phyloP scores from a whole-genome alignment of 1,140 invertebrate genomes.

The Aphaenogaster floridana region DNA sequence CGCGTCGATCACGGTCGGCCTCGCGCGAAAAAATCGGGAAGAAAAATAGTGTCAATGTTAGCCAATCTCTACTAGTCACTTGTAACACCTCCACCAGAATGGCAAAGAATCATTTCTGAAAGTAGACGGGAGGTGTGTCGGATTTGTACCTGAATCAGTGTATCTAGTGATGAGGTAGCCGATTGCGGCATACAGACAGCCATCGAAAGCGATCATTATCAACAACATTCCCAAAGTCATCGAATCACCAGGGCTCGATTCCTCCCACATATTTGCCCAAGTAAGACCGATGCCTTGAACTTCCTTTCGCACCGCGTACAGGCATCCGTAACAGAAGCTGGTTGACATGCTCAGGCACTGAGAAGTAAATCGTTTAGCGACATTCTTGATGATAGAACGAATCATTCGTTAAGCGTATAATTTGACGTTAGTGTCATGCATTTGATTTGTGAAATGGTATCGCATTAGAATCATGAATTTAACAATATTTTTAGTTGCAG shows the following conservation, averaged over 20 bases:
- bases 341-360: conserved; percentile 89
- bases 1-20: not conserved
- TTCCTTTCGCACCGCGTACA: conserved; percentile 88
- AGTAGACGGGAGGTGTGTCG: not conserved
- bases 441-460: not conserved
- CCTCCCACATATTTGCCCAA: conserved; percentile 86
- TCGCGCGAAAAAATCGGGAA: not conserved
- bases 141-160: conserved; percentile 81
- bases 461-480: too few relatives aligned
- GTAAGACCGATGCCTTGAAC: conserved; percentile 87
- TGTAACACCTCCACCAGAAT: conserved; percentile 67
- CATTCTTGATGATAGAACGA: not conserved
- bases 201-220: conserved; percentile 81
- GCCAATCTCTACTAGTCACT: conserved; percentile 25
- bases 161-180: conserved; percentile 81
- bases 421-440: not conserved
- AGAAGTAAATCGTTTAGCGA: conserved; percentile 48
- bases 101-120: conserved; percentile 28
- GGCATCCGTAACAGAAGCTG: conserved; percentile 89
- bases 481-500: not conserved
- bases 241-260: conserved; percentile 84
- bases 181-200: conserved; percentile 82
- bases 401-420: not conserved
- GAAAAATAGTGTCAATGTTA: conserved; percentile 39
- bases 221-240: conserved; percentile 86